Evolutionary conservation across 2,888 invertebrate species (phyloP).

Genomic region (Globia sparganii): DNA sequence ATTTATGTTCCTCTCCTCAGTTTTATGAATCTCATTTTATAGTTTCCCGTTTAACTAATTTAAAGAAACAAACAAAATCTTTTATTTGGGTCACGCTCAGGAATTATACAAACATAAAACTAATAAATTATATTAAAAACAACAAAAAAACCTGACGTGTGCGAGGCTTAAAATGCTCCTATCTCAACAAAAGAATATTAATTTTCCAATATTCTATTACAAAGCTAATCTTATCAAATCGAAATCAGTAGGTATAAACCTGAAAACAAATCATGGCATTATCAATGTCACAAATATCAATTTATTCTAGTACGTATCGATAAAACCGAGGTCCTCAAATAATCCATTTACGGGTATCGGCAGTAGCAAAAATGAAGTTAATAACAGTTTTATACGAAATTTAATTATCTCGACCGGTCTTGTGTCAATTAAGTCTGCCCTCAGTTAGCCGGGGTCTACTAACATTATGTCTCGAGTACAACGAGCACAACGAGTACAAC

Average conservation of each 20-base stretch:
- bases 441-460: slow-evolving; percentile 56
- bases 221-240: neutral
- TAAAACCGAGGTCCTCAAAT: slow-evolving; percentile 8
- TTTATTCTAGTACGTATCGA: neutral
- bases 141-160: neutral
- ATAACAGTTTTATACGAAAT: slow-evolving; percentile 73
- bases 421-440: slow-evolving; percentile 72
- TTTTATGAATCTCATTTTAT: too few relatives aligned
- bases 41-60: too few relatives aligned
- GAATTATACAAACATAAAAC: too few relatives aligned
- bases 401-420: slow-evolving; percentile 67
- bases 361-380: slow-evolving; percentile 62
- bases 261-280: neutral
- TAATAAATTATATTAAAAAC: too few relatives aligned
- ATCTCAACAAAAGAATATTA: neutral
- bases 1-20: slow-evolving; percentile 6
- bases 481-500: slow-evolving; percentile 58
- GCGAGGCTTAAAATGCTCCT: neutral
- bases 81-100: too few relatives aligned
- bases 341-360: slow-evolving; percentile 34
- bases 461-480: slow-evolving; percentile 45
- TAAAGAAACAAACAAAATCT: too few relatives aligned
- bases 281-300: too few relatives aligned
- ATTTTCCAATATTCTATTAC: neutral
- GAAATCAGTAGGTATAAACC: neutral